These are phyloP conservation scores for Jaculus jaculus DNA, from an alignment of 2,113 vertebrate genomes.

Conservation along the genomic window DNA sequence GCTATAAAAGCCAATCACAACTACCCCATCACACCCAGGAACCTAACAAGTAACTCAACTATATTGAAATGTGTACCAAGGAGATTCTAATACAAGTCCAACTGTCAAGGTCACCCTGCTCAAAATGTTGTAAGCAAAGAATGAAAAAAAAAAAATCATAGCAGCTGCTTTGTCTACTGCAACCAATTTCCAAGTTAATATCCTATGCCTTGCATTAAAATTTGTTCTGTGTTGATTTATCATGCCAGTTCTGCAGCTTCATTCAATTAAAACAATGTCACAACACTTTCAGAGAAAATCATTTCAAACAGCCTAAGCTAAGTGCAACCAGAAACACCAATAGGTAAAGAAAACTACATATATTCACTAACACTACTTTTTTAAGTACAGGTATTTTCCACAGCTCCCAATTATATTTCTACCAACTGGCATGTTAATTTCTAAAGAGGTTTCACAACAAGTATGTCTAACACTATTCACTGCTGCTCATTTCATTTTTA, in stretches of 20 bases:
- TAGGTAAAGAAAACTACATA: conserved; percentile 24
- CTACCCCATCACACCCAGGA: background rate
- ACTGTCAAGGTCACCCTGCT: conserved; percentile 70
- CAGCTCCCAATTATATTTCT: conserved; percentile 54
- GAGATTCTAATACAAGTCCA: background rate
- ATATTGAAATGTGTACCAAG: background rate
- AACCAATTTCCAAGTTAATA: conserved; percentile 78
- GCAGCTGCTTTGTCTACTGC: conserved; percentile 80
- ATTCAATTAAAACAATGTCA: conserved; percentile 85
- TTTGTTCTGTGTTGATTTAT: conserved; percentile 80
- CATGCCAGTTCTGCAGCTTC: conserved; percentile 77
- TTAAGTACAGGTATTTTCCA: conserved; percentile 56
- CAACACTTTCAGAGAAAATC: conserved; percentile 70
- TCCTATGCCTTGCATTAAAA: conserved; percentile 76
- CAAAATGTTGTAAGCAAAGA: conserved; percentile 60
- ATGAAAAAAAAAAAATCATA: conserved; percentile 72
- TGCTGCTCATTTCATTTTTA: conserved; percentile 45
- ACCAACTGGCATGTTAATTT: conserved; percentile 54
- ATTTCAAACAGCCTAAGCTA: conserved; percentile 72
- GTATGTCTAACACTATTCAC: background rate
- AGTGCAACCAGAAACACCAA: conserved; percentile 70
- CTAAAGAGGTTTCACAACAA: conserved; percentile 57
- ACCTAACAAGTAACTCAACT: background rate
- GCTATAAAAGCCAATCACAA: background rate
- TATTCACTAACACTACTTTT: conserved; percentile 69